Evolutionary conservation across 2,113 vertebrate genomes (phyloP), one percentile per base, ranked within the genome.

Genomic region (Oreotrochilus melanogaster): DNA sequence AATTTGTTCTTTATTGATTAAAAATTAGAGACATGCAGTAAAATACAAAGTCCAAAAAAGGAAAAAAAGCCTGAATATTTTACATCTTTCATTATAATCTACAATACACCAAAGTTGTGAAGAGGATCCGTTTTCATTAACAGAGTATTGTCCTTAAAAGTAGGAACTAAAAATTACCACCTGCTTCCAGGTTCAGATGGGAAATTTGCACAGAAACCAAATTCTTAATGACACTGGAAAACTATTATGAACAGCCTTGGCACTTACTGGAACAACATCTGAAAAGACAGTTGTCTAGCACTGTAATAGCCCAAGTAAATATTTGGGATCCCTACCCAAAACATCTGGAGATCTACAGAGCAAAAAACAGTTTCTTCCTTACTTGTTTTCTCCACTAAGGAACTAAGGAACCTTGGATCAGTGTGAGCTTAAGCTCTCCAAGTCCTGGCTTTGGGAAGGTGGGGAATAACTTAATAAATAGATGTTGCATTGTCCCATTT

Each of bases 21-120:
- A 98, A 99, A 99, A 99, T 98, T 97, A 98, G 98, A 98, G 98
- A 99, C 99, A 99, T 99, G 98, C 99, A 98, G 97, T 98, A 98
- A 99, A 99, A 98, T 98, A 98, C 98, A 98, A 98, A 99, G 98
- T 97, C 96, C 97, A 98, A 97, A 96, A 98, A 98, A 97, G 65
- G 72, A 87, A 94, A 88, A 45, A 96, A 96, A 95, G 97, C 97
- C 97, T 87, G 97, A 98, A 97, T 98, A 98, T 98, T 97, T 98
- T 98, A 98, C 98, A 98, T 97, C 98, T 98, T 98, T 91, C 97
- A 94, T 98, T 98, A 97, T 98, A 95, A 98, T 98, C 98, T 97
- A 97, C 96, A 97, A 94, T 91, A 97, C 78, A 88, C 95, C 96
- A 96, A 97, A 92, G 56, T 95, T 86, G 92, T 98, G 91, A 97